Evolutionary conservation across 2,113 vertebrate species (phyloP).

Genomic region (Lophius piscatorius): DNA sequence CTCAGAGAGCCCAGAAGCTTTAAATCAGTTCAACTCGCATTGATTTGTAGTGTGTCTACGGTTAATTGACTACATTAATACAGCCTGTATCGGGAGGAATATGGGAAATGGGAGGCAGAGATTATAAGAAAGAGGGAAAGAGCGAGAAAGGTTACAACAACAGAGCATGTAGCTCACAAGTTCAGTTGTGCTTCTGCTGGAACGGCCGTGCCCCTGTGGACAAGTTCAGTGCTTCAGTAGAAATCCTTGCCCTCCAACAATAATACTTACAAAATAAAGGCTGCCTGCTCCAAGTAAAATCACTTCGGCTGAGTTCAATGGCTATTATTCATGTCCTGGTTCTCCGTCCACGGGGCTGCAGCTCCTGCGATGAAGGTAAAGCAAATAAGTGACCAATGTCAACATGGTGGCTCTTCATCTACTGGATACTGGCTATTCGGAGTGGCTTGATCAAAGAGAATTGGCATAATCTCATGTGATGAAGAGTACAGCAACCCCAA

Average conservation of each 20-base stretch:
- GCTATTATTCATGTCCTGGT: constrained; percentile 77
- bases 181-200: constrained; percentile 80
- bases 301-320: constrained; percentile 80
- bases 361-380: constrained; percentile 76
- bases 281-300: constrained; percentile 82
- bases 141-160: constrained; percentile 78
- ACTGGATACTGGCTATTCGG: too few relatives aligned
- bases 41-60: constrained; percentile 9
- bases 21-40: constrained; percentile 23
- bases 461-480: too few relatives aligned
- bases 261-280: constrained; percentile 84
- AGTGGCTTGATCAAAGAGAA: too few relatives aligned
- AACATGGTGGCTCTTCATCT: neutral
- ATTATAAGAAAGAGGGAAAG: constrained; percentile 46
- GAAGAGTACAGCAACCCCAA: too few relatives aligned
- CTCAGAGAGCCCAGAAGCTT: constrained; percentile 30
- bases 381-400: neutral
- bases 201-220: constrained; percentile 72
- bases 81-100: constrained; percentile 10
- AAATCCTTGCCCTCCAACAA: constrained; percentile 77
- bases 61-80: constrained; percentile 6
- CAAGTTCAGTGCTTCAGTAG: constrained; percentile 79
- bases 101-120: constrained; percentile 38
- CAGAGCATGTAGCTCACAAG: constrained; percentile 72
- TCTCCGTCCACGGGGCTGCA: constrained; percentile 58